phyloP scores from a whole-genome alignment of 2,888 invertebrate genomes.

The Aphidoletes aphidimyza region DNA sequence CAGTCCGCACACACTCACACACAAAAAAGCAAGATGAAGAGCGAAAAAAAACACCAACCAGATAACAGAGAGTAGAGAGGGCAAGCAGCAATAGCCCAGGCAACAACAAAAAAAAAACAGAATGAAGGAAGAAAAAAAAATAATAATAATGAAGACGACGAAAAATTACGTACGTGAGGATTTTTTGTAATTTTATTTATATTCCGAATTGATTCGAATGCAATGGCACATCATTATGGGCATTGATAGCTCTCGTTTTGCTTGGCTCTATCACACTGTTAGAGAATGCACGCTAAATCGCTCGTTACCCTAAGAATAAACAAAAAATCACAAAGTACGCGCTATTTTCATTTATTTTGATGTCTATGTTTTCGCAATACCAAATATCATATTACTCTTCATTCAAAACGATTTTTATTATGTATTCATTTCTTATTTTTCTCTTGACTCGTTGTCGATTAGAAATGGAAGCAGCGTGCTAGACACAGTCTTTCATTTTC shows the following conservation, averaged over 20 bases:
- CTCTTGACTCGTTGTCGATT: conserved; percentile 7
- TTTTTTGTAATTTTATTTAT: conserved; percentile 51
- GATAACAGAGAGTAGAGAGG: no score
- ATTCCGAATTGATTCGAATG: conserved; percentile 49
- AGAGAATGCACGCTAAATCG: conserved; percentile 13
- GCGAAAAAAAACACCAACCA: neutral
- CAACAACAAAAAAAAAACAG: neutral
- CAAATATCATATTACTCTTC: conserved; percentile 42
- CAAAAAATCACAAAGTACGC: conserved; percentile 22
- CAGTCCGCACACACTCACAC: neutral
- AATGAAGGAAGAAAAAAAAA: neutral
- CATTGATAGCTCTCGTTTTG: neutral
- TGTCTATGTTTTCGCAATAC: conserved; percentile 41
- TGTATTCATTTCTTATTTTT: conserved; percentile 38
- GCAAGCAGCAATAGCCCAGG: no score
- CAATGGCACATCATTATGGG: conserved; percentile 49
- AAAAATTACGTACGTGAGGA: conserved; percentile 40
- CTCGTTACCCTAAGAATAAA: neutral
- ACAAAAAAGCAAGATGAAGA: neutral
- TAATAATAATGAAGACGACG: neutral
- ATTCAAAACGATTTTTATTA: conserved; percentile 13
- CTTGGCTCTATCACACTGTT: no score
- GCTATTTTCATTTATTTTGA: conserved; percentile 24
- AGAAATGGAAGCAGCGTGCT: neutral
- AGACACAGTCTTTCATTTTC: neutral